Percentiles rank a stretch among this genome's conserved stretches.
Conservation (phyloP, 2,797 vertebrate genomes). For the Delichon dasypus region DNA sequence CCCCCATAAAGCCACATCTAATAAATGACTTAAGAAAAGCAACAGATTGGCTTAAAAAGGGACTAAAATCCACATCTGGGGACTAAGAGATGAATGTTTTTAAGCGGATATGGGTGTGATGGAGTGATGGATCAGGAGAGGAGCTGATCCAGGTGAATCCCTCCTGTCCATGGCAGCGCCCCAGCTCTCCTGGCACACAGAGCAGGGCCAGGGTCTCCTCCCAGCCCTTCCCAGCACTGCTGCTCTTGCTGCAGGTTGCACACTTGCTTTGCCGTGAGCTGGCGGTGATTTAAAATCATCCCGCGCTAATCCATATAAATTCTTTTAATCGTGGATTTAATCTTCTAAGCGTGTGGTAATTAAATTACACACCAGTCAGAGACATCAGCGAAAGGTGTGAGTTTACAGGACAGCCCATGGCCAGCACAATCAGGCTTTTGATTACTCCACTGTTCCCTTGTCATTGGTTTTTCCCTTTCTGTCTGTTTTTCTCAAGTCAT, state of each 20-base stretch:
- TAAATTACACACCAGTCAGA: constrained; percentile 59
- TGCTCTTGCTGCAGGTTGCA: neutral
- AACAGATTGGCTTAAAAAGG: neutral
- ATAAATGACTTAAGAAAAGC: neutral
- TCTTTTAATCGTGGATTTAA: constrained; percentile 70
- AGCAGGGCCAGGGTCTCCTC: neutral
- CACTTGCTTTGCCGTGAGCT: neutral
- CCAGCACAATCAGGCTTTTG: rapidly evolving
- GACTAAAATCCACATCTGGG: neutral
- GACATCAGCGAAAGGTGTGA: neutral
- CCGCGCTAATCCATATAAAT: constrained; percentile 68
- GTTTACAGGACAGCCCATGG: neutral
- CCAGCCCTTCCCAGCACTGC: neutral
- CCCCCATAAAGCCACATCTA: neutral
- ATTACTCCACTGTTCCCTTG: neutral
- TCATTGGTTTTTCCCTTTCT: neutral
- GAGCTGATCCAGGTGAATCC: neutral
- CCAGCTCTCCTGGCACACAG: neutral
- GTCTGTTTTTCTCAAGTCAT: neutral
- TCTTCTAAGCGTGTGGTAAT: constrained; percentile 63
- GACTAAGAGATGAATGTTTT: neutral
- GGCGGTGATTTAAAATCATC: constrained; percentile 60
- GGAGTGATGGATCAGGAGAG: neutral
- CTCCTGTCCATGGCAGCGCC: neutral
- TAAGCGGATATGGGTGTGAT: neutral